phyloP scores from a whole-genome alignment of 2,797 vertebrate genomes.

The Chiroxiphia lanceolata region DNA sequence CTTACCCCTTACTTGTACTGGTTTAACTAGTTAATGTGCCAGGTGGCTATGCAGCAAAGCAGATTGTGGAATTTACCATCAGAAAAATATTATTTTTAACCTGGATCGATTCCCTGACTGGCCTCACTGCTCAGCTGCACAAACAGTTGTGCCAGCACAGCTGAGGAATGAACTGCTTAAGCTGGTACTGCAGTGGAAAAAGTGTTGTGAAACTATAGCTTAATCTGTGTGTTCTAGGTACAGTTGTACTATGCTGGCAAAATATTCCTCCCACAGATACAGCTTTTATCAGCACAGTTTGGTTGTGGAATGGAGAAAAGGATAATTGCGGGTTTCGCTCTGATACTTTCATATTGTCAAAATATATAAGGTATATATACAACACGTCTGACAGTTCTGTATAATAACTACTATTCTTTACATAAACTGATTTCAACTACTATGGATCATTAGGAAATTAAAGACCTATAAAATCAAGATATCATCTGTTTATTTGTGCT shows the following conservation, averaged over 20 bases:
- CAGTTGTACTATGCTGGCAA: not conserved
- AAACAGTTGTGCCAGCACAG: constrained; percentile 64
- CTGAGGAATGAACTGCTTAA: constrained; percentile 36
- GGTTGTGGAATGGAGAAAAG: not conserved
- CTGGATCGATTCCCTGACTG: constrained; percentile 18
- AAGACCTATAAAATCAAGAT: not conserved
- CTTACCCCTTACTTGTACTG: not conserved
- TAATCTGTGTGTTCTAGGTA: constrained; percentile 9
- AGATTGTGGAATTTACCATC: constrained; percentile 60
- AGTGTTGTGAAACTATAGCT: constrained; percentile 29
- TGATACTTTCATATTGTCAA: not conserved
- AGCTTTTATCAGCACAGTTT: not conserved
- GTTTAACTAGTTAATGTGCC: constrained; percentile 35
- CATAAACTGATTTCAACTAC: not conserved
- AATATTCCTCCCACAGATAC: not conserved
- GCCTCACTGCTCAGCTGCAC: constrained; percentile 59
- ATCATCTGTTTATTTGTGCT: not conserved
- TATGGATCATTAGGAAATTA: not conserved
- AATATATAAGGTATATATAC: not conserved
- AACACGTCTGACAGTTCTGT: not conserved
- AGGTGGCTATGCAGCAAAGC: constrained; percentile 51
- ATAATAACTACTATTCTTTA: not conserved
- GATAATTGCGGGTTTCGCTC: not conserved
- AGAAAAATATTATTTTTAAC: constrained; percentile 71
- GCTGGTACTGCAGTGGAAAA: constrained; percentile 53